phyloP scores from a whole-genome alignment of 2,888 invertebrate genomes.

The Micropterix aruncella region DNA sequence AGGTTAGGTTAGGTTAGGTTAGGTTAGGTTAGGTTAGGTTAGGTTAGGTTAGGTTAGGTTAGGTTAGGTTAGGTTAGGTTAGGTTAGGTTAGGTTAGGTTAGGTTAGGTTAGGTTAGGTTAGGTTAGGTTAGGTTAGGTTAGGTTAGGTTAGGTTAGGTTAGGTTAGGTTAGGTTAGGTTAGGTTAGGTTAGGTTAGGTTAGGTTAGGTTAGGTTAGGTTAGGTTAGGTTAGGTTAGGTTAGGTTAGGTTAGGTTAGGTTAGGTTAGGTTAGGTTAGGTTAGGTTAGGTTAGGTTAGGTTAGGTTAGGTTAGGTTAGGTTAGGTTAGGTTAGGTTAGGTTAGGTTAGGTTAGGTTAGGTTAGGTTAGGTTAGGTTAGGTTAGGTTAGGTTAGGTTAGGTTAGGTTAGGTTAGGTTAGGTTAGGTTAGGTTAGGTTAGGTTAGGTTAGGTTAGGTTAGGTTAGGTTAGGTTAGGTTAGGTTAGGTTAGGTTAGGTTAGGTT shows the following conservation, averaged over 20 bases:
- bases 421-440: constrained; percentile 6
- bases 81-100: constrained; percentile 10
- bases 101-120: constrained; percentile 9
- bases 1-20: constrained; percentile 6
- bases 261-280: constrained; percentile 8
- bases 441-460: constrained; percentile 11
- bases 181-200: constrained; percentile 7
- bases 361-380: constrained; percentile 5
- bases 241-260: constrained; percentile 8
- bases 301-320: constrained; percentile 5
- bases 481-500: constrained; percentile 10
- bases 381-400: constrained; percentile 4
- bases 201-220: constrained; percentile 9
- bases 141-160: constrained; percentile 9
- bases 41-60: constrained; percentile 10
- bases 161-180: constrained; percentile 9
- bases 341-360: constrained; percentile 7
- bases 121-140: constrained; percentile 8
- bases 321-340: constrained; percentile 7
- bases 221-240: constrained; percentile 8
- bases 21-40: constrained; percentile 7
- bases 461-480: constrained; percentile 12
- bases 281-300: constrained; percentile 7
- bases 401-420: constrained; percentile 7
- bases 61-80: constrained; percentile 12